phyloP scores from a whole-genome alignment of 1,140 invertebrate genomes.

The Lasaia peninsularis region DNA sequence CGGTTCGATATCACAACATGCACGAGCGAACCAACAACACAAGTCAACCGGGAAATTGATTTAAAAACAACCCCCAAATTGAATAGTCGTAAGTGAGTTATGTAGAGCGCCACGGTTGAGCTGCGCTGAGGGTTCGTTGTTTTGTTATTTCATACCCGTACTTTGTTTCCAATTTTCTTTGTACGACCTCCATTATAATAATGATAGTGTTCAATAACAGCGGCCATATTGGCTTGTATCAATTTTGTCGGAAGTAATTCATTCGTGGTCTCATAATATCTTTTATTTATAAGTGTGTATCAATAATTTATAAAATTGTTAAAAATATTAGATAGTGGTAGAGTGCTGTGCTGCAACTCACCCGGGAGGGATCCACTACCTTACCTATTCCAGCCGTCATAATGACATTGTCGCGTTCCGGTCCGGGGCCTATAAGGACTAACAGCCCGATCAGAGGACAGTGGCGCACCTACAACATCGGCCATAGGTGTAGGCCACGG shows the following conservation, averaged over 20 bases:
- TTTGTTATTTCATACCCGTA: conserved; percentile 17
- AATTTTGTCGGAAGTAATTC: not conserved
- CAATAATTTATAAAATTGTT: not conserved
- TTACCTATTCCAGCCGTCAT: no score
- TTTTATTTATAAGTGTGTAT: not conserved
- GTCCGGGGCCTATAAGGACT: no score
- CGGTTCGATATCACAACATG: conserved; percentile 43
- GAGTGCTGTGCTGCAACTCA: no score
- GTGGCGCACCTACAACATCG: no score
- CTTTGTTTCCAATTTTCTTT: conserved; percentile 19
- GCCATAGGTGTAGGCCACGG: no score
- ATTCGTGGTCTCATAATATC: not conserved
- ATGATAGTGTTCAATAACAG: conserved; percentile 15
- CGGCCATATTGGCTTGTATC: conserved; percentile 15
- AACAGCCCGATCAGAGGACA: no score
- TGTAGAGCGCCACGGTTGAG: conserved; percentile 31
- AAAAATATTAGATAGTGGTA: no score
- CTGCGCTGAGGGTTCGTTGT: conserved; percentile 22
- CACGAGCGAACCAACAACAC: conserved; percentile 42
- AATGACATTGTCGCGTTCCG: no score
- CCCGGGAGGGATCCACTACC: no score
- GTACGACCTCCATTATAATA: conserved; percentile 13
- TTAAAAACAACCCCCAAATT: conserved; percentile 65
- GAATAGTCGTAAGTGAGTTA: conserved; percentile 63
- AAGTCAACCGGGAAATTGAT: conserved; percentile 62